phyloP scores from a whole-genome alignment of 2,888 invertebrate genomes.

The Orthosia gothica region DNA sequence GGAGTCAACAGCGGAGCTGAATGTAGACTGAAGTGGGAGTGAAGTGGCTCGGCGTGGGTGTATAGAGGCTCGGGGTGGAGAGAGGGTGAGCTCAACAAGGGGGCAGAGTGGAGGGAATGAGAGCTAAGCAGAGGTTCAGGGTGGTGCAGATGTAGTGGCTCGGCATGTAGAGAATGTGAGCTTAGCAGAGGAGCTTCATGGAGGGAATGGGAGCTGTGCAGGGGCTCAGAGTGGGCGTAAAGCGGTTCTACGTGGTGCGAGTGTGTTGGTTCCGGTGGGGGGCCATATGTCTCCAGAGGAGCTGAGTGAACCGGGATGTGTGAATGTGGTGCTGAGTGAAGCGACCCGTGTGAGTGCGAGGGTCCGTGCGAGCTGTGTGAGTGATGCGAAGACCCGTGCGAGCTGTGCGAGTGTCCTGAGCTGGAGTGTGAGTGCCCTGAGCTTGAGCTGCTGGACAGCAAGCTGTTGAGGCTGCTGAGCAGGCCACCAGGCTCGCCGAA shows the following conservation, averaged over 20 bases:
- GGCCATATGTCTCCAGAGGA: not conserved
- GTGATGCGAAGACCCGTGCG: not conserved
- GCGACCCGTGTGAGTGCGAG: constrained; percentile 21
- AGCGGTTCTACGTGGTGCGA: constrained; percentile 15
- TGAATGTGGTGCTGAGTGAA: not conserved
- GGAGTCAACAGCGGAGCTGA: constrained; percentile 22
- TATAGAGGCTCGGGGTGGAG: constrained; percentile 40
- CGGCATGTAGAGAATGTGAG: constrained; percentile 11
- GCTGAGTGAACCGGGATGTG: constrained; percentile 26
- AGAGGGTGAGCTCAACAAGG: constrained; percentile 32
- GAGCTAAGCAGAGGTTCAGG: constrained; percentile 36
- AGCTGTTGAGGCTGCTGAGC: constrained; percentile 59
- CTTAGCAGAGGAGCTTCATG: constrained; percentile 1
- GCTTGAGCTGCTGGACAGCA: constrained; percentile 14
- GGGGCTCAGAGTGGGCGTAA: constrained; percentile 5
- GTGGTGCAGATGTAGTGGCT: constrained; percentile 39
- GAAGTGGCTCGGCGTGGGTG: constrained; percentile 41
- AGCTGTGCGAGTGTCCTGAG: constrained; percentile 9
- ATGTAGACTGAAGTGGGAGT: constrained; percentile 31
- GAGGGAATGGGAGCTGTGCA: constrained; percentile 18
- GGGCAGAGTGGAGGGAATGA: constrained; percentile 43
- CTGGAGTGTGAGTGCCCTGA: constrained; percentile 28
- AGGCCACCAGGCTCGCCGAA: constrained; percentile 76
- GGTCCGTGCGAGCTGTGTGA: constrained; percentile 11
- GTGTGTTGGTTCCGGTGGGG: constrained; percentile 34